phyloP scores from a whole-genome alignment of 2,888 invertebrate genomes.

The Napeogenes sylphis region DNA sequence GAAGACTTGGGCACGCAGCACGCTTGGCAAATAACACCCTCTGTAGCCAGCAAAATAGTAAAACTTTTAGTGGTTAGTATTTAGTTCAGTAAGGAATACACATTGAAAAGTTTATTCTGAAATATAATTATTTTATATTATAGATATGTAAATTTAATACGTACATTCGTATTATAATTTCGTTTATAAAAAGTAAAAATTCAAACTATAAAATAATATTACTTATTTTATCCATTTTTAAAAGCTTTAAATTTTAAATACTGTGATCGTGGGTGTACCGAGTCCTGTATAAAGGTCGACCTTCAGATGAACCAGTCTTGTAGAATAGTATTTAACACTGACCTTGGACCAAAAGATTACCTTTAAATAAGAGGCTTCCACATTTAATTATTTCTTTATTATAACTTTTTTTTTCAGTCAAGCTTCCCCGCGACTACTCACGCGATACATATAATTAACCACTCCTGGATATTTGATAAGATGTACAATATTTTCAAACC shows the following conservation, averaged over 20 bases:
- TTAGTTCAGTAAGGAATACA: neutral
- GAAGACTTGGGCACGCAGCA: conserved; percentile 83
- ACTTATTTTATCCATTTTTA: neutral
- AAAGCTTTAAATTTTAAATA: neutral
- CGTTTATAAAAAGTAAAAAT: too few relatives aligned
- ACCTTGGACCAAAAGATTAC: neutral
- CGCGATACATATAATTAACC: conserved; percentile 87
- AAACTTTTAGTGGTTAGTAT: conserved; percentile 75
- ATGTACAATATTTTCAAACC: conserved; percentile 88
- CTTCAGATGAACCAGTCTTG: neutral
- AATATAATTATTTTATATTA: neutral
- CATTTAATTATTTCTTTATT: conserved; percentile 6
- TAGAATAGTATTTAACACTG: neutral
- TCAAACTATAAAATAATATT: too few relatives aligned
- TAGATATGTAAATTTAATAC: neutral
- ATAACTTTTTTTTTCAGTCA: conserved; percentile 65
- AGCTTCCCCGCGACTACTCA: conserved; percentile 85
- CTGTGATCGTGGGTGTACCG: conserved; percentile 1
- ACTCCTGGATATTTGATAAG: conserved; percentile 89
- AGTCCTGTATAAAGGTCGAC: neutral
- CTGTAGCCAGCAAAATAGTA: conserved; percentile 26
- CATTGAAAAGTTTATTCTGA: neutral
- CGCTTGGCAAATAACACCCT: conserved; percentile 79
- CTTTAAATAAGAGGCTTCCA: conserved; percentile 9
- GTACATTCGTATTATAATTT: neutral